These are phyloP conservation scores for Gila orcuttii DNA, from an alignment of 2,113 vertebrate genomes.

Conservation along the genomic window DNA sequence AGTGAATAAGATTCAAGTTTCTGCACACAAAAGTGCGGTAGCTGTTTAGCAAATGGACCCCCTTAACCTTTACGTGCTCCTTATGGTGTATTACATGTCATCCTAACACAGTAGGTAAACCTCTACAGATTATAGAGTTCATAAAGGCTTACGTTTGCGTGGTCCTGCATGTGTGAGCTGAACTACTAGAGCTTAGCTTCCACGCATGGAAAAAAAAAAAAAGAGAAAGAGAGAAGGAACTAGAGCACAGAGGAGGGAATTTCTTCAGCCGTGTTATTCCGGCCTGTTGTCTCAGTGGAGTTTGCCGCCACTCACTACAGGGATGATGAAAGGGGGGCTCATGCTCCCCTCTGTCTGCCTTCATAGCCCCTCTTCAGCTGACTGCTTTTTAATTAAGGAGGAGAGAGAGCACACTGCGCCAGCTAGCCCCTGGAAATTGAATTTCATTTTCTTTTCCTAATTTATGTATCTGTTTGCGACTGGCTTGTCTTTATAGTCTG, in stretches of 20 bases:
- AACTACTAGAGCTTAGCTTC: constrained; percentile 17
- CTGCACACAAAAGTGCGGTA: background rate
- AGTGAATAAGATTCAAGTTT: background rate
- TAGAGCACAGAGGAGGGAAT: constrained; percentile 9
- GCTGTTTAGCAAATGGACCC: background rate
- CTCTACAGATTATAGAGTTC: background rate
- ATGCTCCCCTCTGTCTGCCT: constrained; percentile 37
- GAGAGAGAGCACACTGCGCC: constrained; percentile 44
- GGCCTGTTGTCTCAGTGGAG: constrained; percentile 45
- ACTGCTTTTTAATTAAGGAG: constrained; percentile 65
- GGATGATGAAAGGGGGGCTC: constrained; percentile 45
- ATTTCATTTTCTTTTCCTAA: constrained; percentile 55
- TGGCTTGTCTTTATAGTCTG: constrained; percentile 44
- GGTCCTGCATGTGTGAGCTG: background rate
- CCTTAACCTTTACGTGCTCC: background rate
- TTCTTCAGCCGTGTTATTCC: constrained; percentile 44
- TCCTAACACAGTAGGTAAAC: background rate
- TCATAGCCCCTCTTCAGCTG: constrained; percentile 58
- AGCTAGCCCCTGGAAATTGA: constrained; percentile 60
- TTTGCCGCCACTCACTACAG: constrained; percentile 36
- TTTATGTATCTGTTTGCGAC: constrained; percentile 56
- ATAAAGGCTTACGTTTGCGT: background rate
- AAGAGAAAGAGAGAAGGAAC: background rate
- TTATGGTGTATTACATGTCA: background rate
- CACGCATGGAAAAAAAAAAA: background rate